These are phyloP conservation scores for Isaurus tuberculatus DNA, from an alignment of 92 coral and sea anemone genomes.

Conservation along the genomic window DNA sequence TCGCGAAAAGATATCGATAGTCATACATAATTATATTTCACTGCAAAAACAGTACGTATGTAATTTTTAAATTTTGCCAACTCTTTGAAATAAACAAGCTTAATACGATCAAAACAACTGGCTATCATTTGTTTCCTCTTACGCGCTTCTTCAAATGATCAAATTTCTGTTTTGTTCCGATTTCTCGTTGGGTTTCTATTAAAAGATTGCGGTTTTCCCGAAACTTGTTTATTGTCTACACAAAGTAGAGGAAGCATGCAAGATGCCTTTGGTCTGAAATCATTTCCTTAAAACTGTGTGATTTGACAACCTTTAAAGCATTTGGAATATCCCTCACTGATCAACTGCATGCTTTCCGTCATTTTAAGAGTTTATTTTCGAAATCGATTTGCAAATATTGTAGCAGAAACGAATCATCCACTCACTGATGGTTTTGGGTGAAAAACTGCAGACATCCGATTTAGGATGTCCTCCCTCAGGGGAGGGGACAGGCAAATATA, in stretches of 20 bases:
- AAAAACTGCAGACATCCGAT: too few species aligned
- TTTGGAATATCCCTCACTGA: background rate
- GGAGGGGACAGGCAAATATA: too few species aligned
- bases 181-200: conserved; percentile 9
- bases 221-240: conserved; percentile 1
- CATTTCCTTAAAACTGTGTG: conserved; percentile 19
- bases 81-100: background rate
- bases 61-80: background rate
- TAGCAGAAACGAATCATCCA: too few species aligned
- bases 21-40: too few species aligned
- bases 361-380: background rate
- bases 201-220: conserved; percentile 19
- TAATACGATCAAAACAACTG: background rate
- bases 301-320: background rate
- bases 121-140: conserved; percentile 10
- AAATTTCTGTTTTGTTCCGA: conserved; percentile 23
- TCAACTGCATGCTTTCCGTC: too few species aligned
- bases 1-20: too few species aligned
- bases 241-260: conserved; percentile 12
- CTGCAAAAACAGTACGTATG: too few species aligned
- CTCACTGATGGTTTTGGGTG: too few species aligned
- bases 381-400: too few species aligned
- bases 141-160: conserved; percentile 12
- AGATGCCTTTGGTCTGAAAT: conserved; percentile 24
- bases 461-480: too few species aligned